Conservation (phyloP, 2,888 invertebrate genomes). For the Drosophila conformis region DNA sequence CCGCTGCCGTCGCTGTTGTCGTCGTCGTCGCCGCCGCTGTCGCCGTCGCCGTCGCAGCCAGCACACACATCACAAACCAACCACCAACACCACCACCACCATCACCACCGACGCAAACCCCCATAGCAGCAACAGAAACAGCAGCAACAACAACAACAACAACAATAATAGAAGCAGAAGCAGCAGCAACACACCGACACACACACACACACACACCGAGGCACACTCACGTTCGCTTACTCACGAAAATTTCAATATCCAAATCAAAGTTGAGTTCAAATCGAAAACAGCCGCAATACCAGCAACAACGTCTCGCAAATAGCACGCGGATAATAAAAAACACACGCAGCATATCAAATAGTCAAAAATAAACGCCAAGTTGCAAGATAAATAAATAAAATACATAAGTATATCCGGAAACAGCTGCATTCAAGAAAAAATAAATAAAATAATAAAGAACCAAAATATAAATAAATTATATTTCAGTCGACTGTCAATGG, state of each 20-base stretch:
- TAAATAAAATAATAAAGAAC: background rate
- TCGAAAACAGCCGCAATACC: conserved; percentile 83
- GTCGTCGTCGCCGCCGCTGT: conserved; percentile 36
- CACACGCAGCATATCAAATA: conserved; percentile 63
- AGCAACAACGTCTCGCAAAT: conserved; percentile 82
- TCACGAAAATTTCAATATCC: conserved; percentile 81
- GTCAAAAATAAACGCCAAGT: conserved; percentile 48
- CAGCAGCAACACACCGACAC: conserved; percentile 49
- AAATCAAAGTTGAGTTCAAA: conserved; percentile 84
- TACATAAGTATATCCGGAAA: conserved; percentile 11
- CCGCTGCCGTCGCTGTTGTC: conserved; percentile 20
- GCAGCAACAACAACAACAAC: conserved; percentile 15
- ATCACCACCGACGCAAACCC: conserved; percentile 59
- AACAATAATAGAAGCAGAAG: conserved; percentile 38
- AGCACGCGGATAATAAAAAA: conserved; percentile 77
- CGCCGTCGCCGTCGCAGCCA: conserved; percentile 57
- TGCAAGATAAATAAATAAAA: conserved; percentile 19
- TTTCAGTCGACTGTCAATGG: conserved; percentile 4
- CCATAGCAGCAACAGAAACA: conserved; percentile 51
- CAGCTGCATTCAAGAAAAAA: conserved; percentile 24
- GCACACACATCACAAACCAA: conserved; percentile 69
- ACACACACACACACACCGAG: conserved; percentile 26
- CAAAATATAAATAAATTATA: background rate
- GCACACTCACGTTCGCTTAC: conserved; percentile 59
- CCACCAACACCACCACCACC: conserved; percentile 46